These are phyloP conservation scores for Xenopus laevis DNA, from an alignment of 2,113 vertebrate species.

Conservation along the genomic window DNA sequence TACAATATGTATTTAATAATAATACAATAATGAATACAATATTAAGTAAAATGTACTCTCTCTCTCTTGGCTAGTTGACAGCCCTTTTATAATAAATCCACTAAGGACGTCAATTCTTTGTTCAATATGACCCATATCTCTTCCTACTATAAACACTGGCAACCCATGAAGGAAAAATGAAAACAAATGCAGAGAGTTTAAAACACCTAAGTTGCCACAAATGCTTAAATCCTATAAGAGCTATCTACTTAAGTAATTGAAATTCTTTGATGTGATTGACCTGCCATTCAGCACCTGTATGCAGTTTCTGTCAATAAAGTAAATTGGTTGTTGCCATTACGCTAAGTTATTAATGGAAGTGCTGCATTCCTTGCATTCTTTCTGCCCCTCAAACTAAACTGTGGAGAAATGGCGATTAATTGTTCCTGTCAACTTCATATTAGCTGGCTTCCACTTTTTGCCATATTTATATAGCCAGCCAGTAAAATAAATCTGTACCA, in stretches of 20 bases:
- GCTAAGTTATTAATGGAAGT: conserved; percentile 65
- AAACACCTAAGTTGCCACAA: conserved; percentile 50
- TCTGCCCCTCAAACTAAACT: conserved; percentile 51
- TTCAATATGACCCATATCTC: too few species aligned
- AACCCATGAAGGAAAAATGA: conserved; percentile 39
- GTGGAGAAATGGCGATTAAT: conserved; percentile 54
- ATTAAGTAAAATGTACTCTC: too few species aligned
- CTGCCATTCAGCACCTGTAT: conserved; percentile 64
- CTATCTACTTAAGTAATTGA: conserved; percentile 46
- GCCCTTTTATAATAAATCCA: too few species aligned
- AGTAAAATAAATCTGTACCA: too few species aligned
- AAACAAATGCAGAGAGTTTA: not conserved
- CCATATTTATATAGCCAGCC: too few species aligned
- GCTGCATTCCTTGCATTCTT: conserved; percentile 60
- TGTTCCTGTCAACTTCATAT: conserved; percentile 52
- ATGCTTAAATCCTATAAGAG: conserved; percentile 32
- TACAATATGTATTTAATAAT: too few species aligned
- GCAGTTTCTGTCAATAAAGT: conserved; percentile 55
- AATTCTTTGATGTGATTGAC: conserved; percentile 57
- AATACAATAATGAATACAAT: too few species aligned
- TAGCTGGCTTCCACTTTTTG: not conserved
- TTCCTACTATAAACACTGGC: not conserved
- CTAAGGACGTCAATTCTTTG: too few species aligned
- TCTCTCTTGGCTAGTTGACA: too few species aligned
- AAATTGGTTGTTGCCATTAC: conserved; percentile 51